Evolutionary conservation across 2,888 invertebrate species (phyloP).

Genomic region (Quadriops clusia): DNA sequence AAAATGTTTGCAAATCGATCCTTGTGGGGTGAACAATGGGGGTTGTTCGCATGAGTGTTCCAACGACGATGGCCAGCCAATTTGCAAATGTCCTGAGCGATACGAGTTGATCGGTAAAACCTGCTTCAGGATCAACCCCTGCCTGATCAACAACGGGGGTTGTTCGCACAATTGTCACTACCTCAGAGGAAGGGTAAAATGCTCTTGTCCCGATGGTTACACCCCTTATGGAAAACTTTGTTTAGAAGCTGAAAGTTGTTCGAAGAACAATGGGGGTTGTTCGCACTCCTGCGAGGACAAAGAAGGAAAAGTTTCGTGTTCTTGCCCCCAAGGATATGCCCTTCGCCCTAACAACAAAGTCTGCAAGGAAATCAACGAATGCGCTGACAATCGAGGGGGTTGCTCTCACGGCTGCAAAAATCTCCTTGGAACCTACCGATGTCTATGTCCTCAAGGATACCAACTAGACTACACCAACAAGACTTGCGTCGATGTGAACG

Average conservation of each 20-base stretch:
- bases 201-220: slow-evolving; percentile 39
- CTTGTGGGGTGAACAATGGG: slow-evolving; percentile 39
- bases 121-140: slow-evolving; percentile 42
- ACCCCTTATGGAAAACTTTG: slow-evolving; percentile 23
- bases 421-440: slow-evolving; percentile 39
- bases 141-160: slow-evolving; percentile 44
- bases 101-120: slow-evolving; percentile 33
- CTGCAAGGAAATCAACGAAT: slow-evolving; percentile 46
- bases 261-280: slow-evolving; percentile 42
- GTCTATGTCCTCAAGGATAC: slow-evolving; percentile 44
- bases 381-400: slow-evolving; percentile 44
- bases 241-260: slow-evolving; percentile 25
- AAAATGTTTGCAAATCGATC: slow-evolving; percentile 35
- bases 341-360: slow-evolving; percentile 34
- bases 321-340: slow-evolving; percentile 42
- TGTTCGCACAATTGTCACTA: slow-evolving; percentile 49
- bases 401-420: slow-evolving; percentile 52
- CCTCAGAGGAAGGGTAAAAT: slow-evolving; percentile 36
- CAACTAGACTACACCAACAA: slow-evolving; percentile 33
- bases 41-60: slow-evolving; percentile 39
- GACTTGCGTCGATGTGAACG: slow-evolving; percentile 38
- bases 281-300: slow-evolving; percentile 38
- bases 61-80: slow-evolving; percentile 39
- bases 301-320: slow-evolving; percentile 36
- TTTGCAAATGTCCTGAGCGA: slow-evolving; percentile 44